Evolutionary conservation across 1,140 invertebrate genomes (phyloP), one percentile per base, ranked within the genome.

Genomic region (Caerostris darwini): DNA sequence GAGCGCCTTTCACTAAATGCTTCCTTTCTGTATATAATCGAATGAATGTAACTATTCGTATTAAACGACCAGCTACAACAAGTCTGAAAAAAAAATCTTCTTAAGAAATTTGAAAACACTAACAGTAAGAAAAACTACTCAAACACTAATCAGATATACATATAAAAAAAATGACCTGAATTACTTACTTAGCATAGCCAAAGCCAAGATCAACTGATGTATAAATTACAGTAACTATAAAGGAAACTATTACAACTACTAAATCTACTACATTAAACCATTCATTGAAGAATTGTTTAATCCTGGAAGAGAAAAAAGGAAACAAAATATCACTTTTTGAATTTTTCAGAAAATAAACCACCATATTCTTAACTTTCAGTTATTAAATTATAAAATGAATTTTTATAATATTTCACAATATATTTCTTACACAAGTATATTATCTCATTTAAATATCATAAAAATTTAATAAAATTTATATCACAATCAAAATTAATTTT

Each of bases 251-350:
- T 3, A 97, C 96, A 58, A 97, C 95, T n/a, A 96, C 95, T 94
- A 96, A 96, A 95, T 97, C 96, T 14, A 96, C 94, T 6, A 96
- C 94, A 95, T 97, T 96, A 95, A 96, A 95, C 95, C 96, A 96
- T 86, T 95, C 95, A 91, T 95, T 94, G 94, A 96, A 96, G 94
- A 96, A 96, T 19, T 94, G 64, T 19, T 93, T 92, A 0, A 94
- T 85, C 12, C 96, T 96, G 94, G 94, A 95, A 90, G 92, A 82
- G 92, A 94, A 93, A 71, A 12, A 71, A 34, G 17, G 6, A 53
- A 77, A 19, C 34, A 34, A 34, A 34, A 34, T 34, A 34, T 34
- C 34, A 34, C 34, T 34, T 34, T 34, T 34, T 34, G 34, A 34
- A 34, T 34, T 34, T 34, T 34, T 2, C 0, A 2, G 2, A 34